phyloP scores from a whole-genome alignment of 2,888 invertebrate genomes.

The Limulus polyphemus region DNA sequence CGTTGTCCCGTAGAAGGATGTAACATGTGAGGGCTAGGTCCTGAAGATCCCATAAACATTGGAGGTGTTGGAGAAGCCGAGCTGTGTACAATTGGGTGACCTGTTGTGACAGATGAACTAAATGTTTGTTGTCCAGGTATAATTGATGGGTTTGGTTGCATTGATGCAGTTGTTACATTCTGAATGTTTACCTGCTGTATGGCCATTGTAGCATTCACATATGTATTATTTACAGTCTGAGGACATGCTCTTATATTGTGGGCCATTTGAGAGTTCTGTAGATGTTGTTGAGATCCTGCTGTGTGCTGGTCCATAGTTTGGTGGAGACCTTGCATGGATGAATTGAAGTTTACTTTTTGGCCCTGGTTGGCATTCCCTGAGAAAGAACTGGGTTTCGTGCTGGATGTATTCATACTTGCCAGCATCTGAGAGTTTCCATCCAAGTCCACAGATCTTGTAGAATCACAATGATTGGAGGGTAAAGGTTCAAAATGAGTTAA shows the following conservation, averaged over 20 bases:
- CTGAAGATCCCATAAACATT: conserved; percentile 14
- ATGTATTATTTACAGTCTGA: conserved; percentile 41
- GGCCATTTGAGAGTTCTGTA: conserved; percentile 29
- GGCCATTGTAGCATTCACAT: conserved; percentile 42
- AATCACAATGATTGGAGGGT: conserved; percentile 86
- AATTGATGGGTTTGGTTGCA: conserved; percentile 8
- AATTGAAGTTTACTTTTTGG: conserved; percentile 34
- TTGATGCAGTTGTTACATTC: conserved; percentile 30
- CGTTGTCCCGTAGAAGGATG: conserved; percentile 9
- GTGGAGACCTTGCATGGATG: conserved; percentile 34
- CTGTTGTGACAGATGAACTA: conserved; percentile 26
- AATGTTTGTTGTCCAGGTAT: conserved; percentile 23
- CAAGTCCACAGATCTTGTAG: conserved; percentile 53
- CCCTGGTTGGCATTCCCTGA: conserved; percentile 15
- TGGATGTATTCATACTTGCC: conserved; percentile 25
- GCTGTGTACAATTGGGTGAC: conserved; percentile 27
- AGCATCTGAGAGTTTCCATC: conserved; percentile 45
- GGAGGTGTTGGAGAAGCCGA: conserved; percentile 29
- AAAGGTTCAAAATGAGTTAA: conserved; percentile 73
- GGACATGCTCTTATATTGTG: conserved; percentile 31
- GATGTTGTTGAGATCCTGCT: conserved; percentile 18
- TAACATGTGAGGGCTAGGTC: conserved; percentile 7
- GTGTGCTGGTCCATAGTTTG: conserved; percentile 4
- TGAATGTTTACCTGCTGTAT: conserved; percentile 43
- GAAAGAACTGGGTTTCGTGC: conserved; percentile 25